Evolutionary conservation across 2,888 invertebrate species (phyloP), one percentile per base, ranked within the genome.

Genomic region (Thecocarcelia acutangulata): DNA sequence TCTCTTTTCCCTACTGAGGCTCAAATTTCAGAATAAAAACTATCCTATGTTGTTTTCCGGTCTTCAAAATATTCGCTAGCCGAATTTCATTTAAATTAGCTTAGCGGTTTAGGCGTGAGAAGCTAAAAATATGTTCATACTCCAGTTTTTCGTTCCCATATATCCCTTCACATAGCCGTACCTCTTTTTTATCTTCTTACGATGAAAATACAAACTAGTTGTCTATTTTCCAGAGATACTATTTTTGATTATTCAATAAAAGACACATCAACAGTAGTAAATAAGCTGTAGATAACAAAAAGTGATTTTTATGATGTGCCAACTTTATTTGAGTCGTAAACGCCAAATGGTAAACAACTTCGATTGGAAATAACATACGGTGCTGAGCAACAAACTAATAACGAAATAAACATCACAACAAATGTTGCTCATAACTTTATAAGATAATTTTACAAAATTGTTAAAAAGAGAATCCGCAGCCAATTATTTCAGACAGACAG

Each of bases 241-340:
- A 40, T 6, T n/a, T 37, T 37, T 24, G 19, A 59, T 40, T 40
- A 42, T 12, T 33, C 11, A 19, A 56, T 24, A 50, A 59, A 59
- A 44, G n/a, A 42, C 19, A 42, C 37, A 33, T 15, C 17, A 28
- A 19, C 61, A 52, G 61, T 52, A 73, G 52, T 52, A 42, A 28
- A 33, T 17, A 17, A 58, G 15, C 13, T n/a, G 42, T 13, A 24
- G 40, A 75, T 66, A 75, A 54, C 21, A 21, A 2, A 48, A 58
- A 54, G 54, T 81, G 37, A 59, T 37, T 79, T 79, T 83, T 76
- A 76, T 69, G 69, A 80, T 69, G 80, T 80, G 80, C 76, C 63
- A 83, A 69, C 73, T 61, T 63, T 70, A 61, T 48, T 54, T 58
- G 12, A 52, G 28, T 69, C 50, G 56, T 72, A 79, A 68, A 79